Evolutionary conservation across 1,140 invertebrate genomes (phyloP).

Genomic region (Marisa cornuarietis): DNA sequence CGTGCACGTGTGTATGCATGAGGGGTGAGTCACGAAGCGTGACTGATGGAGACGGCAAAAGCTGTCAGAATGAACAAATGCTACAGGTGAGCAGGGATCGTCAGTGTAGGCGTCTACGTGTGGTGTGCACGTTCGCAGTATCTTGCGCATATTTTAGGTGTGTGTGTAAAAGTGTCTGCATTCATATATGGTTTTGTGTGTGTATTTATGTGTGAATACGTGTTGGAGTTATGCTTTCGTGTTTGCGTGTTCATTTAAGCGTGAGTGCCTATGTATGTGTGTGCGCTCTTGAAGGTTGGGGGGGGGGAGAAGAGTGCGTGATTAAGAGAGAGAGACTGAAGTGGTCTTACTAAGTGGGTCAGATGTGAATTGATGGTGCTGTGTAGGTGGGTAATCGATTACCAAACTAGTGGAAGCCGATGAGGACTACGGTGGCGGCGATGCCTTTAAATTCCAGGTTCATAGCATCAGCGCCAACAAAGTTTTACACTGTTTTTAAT

Average conservation of each 20-base stretch:
- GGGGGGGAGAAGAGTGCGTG: not conserved
- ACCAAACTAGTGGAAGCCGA: not conserved
- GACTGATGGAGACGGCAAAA: not conserved
- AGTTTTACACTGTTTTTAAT: too few relatives aligned
- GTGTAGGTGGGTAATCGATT: not conserved
- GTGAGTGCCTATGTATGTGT: not conserved
- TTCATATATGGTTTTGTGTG: too few relatives aligned
- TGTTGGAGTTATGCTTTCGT: constrained; percentile 10
- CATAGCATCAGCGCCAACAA: too few relatives aligned
- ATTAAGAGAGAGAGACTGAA: too few relatives aligned
- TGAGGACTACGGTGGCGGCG: not conserved
- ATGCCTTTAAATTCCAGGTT: not conserved
- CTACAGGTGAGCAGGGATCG: not conserved
- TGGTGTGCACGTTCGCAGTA: not conserved
- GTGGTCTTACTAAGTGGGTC: too few relatives aligned
- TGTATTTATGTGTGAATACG: not conserved
- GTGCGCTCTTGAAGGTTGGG: not conserved
- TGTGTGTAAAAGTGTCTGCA: too few relatives aligned
- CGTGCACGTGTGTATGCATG: constrained; percentile 1
- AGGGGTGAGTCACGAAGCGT: not conserved
- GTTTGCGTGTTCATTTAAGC: too few relatives aligned
- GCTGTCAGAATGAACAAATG: not conserved
- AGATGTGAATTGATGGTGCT: not conserved
- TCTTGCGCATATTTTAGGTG: not conserved
- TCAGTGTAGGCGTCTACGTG: too few relatives aligned